Percentiles rank a stretch among this genome's conserved stretches.
Conservation (phyloP, 2,113 vertebrate species). For the Nansenia antarctica region DNA sequence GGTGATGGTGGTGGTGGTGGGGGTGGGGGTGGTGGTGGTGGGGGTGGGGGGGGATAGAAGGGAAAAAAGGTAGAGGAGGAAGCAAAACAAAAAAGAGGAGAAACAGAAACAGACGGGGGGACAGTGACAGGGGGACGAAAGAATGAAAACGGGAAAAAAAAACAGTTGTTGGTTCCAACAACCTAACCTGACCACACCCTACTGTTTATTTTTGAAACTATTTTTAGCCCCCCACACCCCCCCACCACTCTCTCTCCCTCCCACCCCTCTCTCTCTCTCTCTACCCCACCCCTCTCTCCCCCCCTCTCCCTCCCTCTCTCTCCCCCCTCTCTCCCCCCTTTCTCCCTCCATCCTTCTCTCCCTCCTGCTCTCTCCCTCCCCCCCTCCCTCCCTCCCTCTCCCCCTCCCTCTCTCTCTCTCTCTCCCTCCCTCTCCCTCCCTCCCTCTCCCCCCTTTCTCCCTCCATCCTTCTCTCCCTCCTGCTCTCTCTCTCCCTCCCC, state of each 20-base stretch:
- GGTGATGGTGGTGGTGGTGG: too few species aligned
- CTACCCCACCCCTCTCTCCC: background rate
- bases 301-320: constrained; percentile 8
- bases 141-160: too few species aligned
- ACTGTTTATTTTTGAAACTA: constrained; percentile 23
- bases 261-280: background rate
- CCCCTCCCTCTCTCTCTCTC: background rate
- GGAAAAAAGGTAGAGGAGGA: too few species aligned
- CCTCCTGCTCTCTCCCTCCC: too few species aligned
- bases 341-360: constrained; percentile 15
- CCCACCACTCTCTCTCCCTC: background rate
- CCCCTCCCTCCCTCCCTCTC: too few species aligned
- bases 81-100: constrained; percentile 30
- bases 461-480: too few species aligned
- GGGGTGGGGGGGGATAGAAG: too few species aligned
- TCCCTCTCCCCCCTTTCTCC: background rate
- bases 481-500: background rate
- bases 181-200: constrained; percentile 39
- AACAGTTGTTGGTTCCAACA: constrained; percentile 12
- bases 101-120: background rate
- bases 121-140: background rate
- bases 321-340: background rate
- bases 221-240: constrained; percentile 21
- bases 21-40: too few species aligned
- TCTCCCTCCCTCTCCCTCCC: background rate